Evolutionary conservation across 2,797 vertebrate species (phyloP), one percentile per base, ranked within the genome.

Genomic region (Phylloscopus collybita): DNA sequence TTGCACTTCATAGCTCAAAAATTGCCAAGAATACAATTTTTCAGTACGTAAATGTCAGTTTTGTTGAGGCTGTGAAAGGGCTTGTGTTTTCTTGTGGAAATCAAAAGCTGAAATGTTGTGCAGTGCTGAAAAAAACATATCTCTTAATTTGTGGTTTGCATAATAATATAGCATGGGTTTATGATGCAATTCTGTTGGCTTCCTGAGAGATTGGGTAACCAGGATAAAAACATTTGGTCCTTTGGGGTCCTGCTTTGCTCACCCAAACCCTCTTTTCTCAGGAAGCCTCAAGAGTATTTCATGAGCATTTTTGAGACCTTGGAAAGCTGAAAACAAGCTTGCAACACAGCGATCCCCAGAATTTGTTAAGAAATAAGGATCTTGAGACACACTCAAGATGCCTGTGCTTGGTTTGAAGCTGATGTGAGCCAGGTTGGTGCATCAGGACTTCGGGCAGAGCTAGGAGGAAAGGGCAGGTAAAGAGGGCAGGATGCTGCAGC

Each of bases 151-250:
- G 59, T 70, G 66, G 54, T 75, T 94, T 94, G 86, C 62, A 59
- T 88, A 96, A 96, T 75, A 86, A 79, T 67, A 64, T 10, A 80
- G 44, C 51, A 90, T 0, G 2, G 36, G 53, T 69, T 93, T 42
- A 84, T 96, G 73, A 84, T 56, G 78, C 78, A 95, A 86, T 64
- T 67, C 69, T 44, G 34, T 38, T 54, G 56, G 66, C 80, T 90
- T 93, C 87, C 82, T 67, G 40, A 71, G 45, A 88, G 38, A 66
- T 62, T 45, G 42, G 40, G 87, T 49, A 92, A 76, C 47, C 13
- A 32, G 30, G 23, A 47, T 5, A 12, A 71, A 88, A 86, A 60
- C 34, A 21, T 34, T 8, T 32, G 6, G 34, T 71, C 38, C 10
- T n/a, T 67, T 81, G 30, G 30, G 16, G 12, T 91, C 66, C 40